These are phyloP conservation scores for Neoaliturus tenellus DNA, from an alignment of 2,888 invertebrate genomes.

Conservation along the genomic window DNA sequence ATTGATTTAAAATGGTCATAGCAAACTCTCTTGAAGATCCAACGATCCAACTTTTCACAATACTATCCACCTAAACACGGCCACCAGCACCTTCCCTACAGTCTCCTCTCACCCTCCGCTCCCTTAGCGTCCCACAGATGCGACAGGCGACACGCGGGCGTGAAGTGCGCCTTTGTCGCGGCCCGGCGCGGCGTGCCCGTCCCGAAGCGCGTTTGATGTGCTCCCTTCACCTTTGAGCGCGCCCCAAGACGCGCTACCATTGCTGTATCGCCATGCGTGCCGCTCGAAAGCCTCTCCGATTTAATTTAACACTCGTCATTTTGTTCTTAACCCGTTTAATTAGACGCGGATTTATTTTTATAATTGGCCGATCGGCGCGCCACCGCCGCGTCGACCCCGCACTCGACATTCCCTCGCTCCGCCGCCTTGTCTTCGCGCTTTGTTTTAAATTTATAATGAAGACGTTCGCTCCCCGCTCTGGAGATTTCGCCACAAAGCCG, in stretches of 20 bases:
- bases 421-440: slow-evolving; percentile 32
- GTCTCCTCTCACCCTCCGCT: too few species aligned
- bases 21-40: too few species aligned
- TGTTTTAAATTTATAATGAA: slow-evolving; percentile 51
- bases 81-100: too few species aligned
- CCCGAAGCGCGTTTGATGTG: not conserved
- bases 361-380: slow-evolving; percentile 36
- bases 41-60: too few species aligned
- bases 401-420: slow-evolving; percentile 26
- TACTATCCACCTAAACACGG: too few species aligned
- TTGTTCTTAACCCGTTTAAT: slow-evolving; percentile 45
- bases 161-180: slow-evolving; percentile 2
- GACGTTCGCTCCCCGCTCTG: not conserved
- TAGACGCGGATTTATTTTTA: slow-evolving; percentile 37
- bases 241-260: slow-evolving; percentile 3
- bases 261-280: not conserved
- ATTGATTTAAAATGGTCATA: too few species aligned
- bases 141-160: not conserved
- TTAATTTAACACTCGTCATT: slow-evolving; percentile 43
- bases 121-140: too few species aligned
- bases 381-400: not conserved
- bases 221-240: not conserved
- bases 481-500: slow-evolving; percentile 33
- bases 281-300: slow-evolving; percentile 9
- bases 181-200: not conserved